Evolutionary conservation across 2,888 invertebrate genomes (phyloP).

Genomic region (Microplitis manilae): DNA sequence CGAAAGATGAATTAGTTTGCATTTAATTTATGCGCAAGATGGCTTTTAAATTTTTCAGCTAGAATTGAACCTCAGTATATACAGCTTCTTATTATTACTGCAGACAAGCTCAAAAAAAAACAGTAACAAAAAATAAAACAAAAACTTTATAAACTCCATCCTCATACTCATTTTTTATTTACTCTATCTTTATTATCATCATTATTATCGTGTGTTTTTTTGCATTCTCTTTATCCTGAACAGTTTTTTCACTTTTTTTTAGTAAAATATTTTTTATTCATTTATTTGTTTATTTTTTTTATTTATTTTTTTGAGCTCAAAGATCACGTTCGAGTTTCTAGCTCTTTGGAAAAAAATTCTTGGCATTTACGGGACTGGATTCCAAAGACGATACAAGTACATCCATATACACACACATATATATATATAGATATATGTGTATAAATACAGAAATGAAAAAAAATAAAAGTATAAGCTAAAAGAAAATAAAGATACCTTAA

Average conservation of each 20-base stretch:
- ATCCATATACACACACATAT: neutral
- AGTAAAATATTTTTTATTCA: neutral
- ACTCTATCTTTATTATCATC: neutral
- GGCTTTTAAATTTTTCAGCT: conserved; percentile 47
- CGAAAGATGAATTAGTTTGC: conserved; percentile 58
- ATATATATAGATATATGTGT: conserved; percentile 8
- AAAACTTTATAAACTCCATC: neutral
- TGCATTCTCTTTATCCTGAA: neutral
- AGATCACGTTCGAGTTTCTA: conserved; percentile 24
- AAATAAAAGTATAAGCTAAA: neutral
- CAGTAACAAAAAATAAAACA: neutral
- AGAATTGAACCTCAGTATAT: conserved; percentile 36
- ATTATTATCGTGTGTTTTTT: too few relatives aligned
- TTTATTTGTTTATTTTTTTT: neutral
- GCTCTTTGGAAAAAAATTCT: conserved; percentile 26
- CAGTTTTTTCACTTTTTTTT: neutral
- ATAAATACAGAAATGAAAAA: neutral
- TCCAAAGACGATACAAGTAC: neutral
- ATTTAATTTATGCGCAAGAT: conserved; percentile 59
- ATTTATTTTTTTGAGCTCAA: neutral
- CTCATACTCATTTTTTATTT: neutral
- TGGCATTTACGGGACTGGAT: conserved; percentile 12
- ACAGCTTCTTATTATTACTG: neutral
- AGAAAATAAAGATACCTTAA: neutral
- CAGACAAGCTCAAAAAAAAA: neutral